Conservation (phyloP, 2,113 vertebrate species). For the Hiodon tergisus region DNA sequence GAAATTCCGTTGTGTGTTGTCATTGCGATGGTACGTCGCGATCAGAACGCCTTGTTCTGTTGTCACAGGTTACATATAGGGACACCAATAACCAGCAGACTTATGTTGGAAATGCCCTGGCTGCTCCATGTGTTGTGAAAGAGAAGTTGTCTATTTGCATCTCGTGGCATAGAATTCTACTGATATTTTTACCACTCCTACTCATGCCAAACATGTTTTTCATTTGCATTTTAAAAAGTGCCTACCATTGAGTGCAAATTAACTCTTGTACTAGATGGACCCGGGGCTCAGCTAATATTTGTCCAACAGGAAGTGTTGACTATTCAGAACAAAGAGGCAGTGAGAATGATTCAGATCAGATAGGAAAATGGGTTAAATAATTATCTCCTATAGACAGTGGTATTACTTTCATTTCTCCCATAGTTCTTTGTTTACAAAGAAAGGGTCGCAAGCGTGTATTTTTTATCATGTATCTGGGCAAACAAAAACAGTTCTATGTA, state of each 20-base stretch:
- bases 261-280: neutral
- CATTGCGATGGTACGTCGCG: too few relatives aligned
- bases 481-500: neutral
- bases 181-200: too few relatives aligned
- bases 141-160: too few relatives aligned
- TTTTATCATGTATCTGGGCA: neutral
- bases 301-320: neutral
- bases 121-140: too few relatives aligned
- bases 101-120: too few relatives aligned
- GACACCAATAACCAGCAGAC: too few relatives aligned
- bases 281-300: conserved; percentile 4
- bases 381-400: neutral
- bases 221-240: neutral
- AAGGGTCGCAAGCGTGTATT: neutral
- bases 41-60: too few relatives aligned
- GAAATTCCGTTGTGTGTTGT: too few relatives aligned
- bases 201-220: neutral
- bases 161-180: too few relatives aligned
- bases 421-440: neutral
- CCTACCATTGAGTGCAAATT: neutral
- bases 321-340: neutral
- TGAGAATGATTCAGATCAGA: neutral
- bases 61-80: too few relatives aligned
- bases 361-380: neutral
- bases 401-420: neutral